Evolutionary conservation across 2,888 invertebrate genomes (phyloP), one percentile per base, ranked within the genome.

Genomic region (Dyspetes luteomarginatus): DNA sequence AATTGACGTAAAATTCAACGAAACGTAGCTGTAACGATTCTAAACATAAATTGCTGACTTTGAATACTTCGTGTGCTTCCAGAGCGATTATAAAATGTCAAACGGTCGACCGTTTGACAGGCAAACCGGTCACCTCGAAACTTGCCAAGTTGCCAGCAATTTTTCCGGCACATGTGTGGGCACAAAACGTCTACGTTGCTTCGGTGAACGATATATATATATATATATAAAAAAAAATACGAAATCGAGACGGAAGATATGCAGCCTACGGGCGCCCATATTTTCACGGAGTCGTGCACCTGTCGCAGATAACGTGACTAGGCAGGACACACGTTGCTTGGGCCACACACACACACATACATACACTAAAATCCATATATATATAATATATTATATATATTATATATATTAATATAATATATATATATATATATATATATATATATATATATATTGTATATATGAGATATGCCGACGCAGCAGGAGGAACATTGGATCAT

Each of bases 281-380:
- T 88, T 86, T 86, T 81, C 83, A 79, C 83, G 78, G 80, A 84
- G 80, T 58, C 60, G 82, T 80, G 78, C 88, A 88, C 88, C 88
- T 88, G 88, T 82, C 85, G 77, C 81, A 82, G 79, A 81, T 81
- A 81, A 81, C 74, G 81, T 78, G 78, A 78, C 81, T 81, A 74
- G 81, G 77, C 74, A 74, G 78, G 77, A 77, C 73, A 78, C 69
- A 55, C 64, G 69, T 36, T 56, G 64, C 62, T 60, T 60, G 55
- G 52, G 28, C 43, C 30, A 55, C 41, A 62, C 41, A 60, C 58
- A 45, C 4, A 45, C 56, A 69, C 22, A 28, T 22, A 52, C 41
- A 19, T 12, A 56, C 19, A 41, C 41, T 41, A 28, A 4, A 7
- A n/a, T 9, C 19, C 9, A 4, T 22, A 52, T 1, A 50, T 19